Evolutionary conservation across 2,888 invertebrate species (phyloP), one percentile per base, ranked within the genome.

Genomic region (Thera obeliscata): DNA sequence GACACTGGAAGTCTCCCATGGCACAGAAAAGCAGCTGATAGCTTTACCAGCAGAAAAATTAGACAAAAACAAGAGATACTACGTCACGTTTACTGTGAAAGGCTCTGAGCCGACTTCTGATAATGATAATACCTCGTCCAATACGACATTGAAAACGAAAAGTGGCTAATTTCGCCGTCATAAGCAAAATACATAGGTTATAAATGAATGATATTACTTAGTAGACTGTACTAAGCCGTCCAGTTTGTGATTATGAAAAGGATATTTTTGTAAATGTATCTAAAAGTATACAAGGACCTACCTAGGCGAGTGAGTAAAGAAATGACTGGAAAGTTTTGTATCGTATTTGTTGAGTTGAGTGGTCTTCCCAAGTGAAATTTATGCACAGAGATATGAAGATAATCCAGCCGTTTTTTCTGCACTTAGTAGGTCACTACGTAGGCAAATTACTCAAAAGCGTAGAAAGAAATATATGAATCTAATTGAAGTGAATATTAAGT

Each of bases 21-120:
- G 98, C 54, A 95, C 96, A 64, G 97, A 97, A 82, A 97, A 97
- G 83, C 97, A 97, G 87, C 94, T 98, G 74, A 98, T 98, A 83
- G 96, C 97, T 78, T 94, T 98, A 86, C 98, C 98, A 62, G 96
- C 98, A 33, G 97, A 98, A 81, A 96, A 95, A 84, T 90, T 98
- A 79, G 98, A 98, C 86, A 97, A 96, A 83, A 97, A 97, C 85
- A 98, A 98, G 89, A 95, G 97, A 83, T 98, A 98, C 90, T 98
- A 97, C 87, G 98, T 98, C 69, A 98, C 98, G 60, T 98, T 98
- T 84, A 98, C 98, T 43, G 97, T 98, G 3, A 97, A 97, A 87
- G 97, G 97, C 61, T 95, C 95, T 2, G 94, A 94, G 68, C 93
- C 93, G 41, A 91, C 94, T n/a, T 92, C 93, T 0, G 95, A 95